These are phyloP conservation scores for Girardinichthys multiradiatus DNA, from an alignment of 2,113 vertebrate species.

Conservation along the genomic window DNA sequence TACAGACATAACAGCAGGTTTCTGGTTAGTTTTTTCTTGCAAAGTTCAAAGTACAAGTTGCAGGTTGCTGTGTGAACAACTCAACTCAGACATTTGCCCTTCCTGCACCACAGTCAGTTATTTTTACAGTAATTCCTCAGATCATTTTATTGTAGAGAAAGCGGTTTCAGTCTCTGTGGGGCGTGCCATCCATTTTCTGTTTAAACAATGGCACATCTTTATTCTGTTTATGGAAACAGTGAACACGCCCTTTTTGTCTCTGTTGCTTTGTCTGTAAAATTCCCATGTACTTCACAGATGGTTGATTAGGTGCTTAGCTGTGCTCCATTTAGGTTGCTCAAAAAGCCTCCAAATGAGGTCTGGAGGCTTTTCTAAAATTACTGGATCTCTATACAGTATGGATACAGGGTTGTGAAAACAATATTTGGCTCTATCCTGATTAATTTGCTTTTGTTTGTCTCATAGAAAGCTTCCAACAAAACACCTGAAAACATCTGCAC, in stretches of 20 bases:
- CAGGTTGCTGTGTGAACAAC: conserved; percentile 13
- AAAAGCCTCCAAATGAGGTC: not conserved
- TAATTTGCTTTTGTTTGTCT: not conserved
- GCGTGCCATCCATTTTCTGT: conserved; percentile 11
- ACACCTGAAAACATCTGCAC: not conserved
- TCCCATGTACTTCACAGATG: not conserved
- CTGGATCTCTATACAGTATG: not conserved
- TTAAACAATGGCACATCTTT: conserved; percentile 3
- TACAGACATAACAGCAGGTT: conserved; percentile 7
- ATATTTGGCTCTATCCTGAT: not conserved
- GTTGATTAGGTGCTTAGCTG: not conserved
- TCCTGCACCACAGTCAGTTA: not conserved
- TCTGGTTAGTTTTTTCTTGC: conserved; percentile 17
- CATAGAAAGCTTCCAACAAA: not conserved
- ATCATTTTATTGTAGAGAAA: conserved; percentile 7
- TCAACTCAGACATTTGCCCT: conserved; percentile 35
- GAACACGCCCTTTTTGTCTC: conserved; percentile 21
- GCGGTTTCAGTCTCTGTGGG: conserved; percentile 1
- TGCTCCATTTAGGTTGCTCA: not conserved
- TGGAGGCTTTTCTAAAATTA: too few species aligned
- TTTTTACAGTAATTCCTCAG: conserved; percentile 5
- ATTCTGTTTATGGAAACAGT: conserved; percentile 21
- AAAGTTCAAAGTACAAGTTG: conserved; percentile 22
- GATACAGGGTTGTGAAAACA: not conserved
- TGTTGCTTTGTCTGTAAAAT: conserved; percentile 10